Evolutionary conservation across 2,113 vertebrate species (phyloP).

Genomic region (Amblyornis subalaris): DNA sequence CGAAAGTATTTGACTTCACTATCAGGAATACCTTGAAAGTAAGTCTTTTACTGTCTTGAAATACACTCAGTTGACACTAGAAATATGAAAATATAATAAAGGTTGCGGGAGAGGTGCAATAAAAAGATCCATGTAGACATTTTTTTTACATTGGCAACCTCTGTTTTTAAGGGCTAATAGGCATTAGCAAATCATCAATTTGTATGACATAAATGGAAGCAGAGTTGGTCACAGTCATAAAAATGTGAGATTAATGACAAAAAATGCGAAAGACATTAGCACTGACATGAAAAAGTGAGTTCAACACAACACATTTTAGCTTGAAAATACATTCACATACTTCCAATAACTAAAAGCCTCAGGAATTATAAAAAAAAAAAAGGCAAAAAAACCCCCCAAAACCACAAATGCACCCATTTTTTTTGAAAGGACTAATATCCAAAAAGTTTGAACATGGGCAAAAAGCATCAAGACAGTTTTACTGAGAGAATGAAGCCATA

Average conservation of each 20-base stretch:
- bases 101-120: neutral
- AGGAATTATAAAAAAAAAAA: neutral
- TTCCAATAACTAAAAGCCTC: neutral
- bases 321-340: neutral
- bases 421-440: neutral
- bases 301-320: neutral
- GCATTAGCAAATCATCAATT: neutral
- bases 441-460: neutral
- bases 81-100: neutral
- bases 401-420: neutral
- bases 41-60: neutral
- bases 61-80: neutral
- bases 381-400: neutral
- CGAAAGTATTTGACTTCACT: neutral
- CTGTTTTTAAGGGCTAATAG: neutral
- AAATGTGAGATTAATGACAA: neutral
- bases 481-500: neutral
- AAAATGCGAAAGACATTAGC: neutral
- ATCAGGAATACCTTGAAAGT: neutral
- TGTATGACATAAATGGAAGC: neutral
- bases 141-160: neutral
- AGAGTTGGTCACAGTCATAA: neutral
- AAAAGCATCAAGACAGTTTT: neutral
- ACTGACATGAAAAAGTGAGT: neutral
- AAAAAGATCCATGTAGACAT: neutral